Percentiles rank a stretch among this genome's conserved stretches.
phyloP scores from a whole-genome alignment of 2,113 vertebrate species.

The Pyrgilauda ruficollis region DNA sequence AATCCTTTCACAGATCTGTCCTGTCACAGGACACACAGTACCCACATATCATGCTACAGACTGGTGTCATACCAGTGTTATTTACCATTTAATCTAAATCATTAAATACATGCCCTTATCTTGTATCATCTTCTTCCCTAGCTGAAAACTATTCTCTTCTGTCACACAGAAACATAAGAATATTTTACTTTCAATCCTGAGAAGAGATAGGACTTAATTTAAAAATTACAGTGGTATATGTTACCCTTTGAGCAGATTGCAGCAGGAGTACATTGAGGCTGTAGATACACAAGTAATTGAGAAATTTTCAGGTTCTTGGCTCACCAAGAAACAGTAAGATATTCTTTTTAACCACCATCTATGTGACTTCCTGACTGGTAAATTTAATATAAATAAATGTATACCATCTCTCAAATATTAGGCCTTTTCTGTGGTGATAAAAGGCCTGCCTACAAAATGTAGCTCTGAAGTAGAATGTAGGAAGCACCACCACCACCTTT shows the following conservation, averaged over 20 bases:
- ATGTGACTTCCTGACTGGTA: not conserved
- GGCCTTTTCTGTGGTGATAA: not conserved
- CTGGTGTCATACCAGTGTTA: not conserved
- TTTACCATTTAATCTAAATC: not conserved
- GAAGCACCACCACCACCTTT: not conserved
- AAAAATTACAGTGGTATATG: not conserved
- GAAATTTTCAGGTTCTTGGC: not conserved
- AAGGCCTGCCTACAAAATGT: not conserved
- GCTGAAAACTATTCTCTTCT: not conserved
- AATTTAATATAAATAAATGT: not conserved
- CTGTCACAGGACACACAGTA: rapidly evolving
- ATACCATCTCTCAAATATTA: not conserved
- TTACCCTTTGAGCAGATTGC: not conserved
- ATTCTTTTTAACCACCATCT: not conserved
- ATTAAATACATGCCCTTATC: not conserved
- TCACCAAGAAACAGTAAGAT: not conserved
- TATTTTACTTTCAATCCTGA: not conserved
- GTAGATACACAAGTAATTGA: not conserved
- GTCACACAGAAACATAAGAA: not conserved
- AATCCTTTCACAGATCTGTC: not conserved
- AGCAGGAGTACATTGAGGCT: not conserved
- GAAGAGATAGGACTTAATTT: not conserved
- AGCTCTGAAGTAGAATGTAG: not conserved
- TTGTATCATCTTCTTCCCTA: not conserved
- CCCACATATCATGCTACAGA: not conserved